Evolutionary conservation across 2,888 invertebrate species (phyloP).

Genomic region (Brassicogethes aeneus): DNA sequence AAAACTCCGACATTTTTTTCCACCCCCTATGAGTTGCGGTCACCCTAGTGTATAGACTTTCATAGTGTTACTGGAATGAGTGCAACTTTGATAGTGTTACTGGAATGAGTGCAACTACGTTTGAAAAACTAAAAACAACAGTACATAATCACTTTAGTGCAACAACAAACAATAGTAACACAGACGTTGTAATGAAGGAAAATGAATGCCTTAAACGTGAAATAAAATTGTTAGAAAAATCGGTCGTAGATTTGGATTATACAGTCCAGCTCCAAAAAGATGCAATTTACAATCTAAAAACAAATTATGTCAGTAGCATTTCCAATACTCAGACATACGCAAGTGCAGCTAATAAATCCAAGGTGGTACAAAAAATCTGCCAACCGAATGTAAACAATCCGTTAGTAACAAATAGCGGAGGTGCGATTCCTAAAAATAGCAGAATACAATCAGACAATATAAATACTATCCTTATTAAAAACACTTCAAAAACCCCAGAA

Average conservation of each 20-base stretch:
- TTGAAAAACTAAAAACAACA: too few relatives aligned
- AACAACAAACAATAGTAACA: too few relatives aligned
- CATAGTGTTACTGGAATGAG: too few relatives aligned
- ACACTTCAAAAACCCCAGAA: not conserved
- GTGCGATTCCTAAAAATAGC: not conserved
- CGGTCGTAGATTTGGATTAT: not conserved
- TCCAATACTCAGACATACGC: not conserved
- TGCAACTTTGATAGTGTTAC: too few relatives aligned
- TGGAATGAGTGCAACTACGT: too few relatives aligned
- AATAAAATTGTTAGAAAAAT: not conserved
- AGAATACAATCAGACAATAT: not conserved
- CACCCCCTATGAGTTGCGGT: too few relatives aligned
- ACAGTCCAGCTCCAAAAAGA: not conserved
- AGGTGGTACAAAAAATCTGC: not conserved
- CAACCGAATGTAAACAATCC: slow-evolving; percentile 1
- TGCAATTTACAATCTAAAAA: not conserved
- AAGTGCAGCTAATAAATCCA: not conserved
- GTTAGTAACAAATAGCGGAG: not conserved
- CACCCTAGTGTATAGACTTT: too few relatives aligned
- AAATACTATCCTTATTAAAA: not conserved
- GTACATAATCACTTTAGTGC: too few relatives aligned
- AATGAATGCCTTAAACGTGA: not conserved
- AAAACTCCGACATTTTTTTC: too few relatives aligned
- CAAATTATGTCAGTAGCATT: not conserved
- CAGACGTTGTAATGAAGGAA: not conserved